Evolutionary conservation across 1,140 invertebrate genomes (phyloP).

Genomic region (Plutomurus gul): DNA sequence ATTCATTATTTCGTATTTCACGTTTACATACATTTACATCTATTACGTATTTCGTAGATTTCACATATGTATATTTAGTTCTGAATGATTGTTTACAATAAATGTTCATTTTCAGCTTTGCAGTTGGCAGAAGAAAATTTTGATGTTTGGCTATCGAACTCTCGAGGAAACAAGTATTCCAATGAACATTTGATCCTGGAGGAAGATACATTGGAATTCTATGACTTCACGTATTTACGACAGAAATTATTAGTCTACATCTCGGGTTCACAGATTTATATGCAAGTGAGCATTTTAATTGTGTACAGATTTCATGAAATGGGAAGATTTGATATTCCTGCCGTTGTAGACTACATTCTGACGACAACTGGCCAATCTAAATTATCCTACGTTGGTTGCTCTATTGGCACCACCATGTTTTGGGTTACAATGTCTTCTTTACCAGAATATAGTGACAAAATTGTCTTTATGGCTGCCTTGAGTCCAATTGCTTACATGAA

Average conservation of each 20-base stretch:
- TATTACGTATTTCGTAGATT: too few species aligned
- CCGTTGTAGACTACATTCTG: constrained; percentile 19
- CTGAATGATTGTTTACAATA: not conserved
- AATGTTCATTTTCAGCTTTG: constrained; percentile 58
- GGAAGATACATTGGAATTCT: constrained; percentile 68
- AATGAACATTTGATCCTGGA: constrained; percentile 61
- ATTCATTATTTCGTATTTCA: too few species aligned
- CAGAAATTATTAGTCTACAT: not conserved
- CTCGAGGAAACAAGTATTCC: constrained; percentile 64
- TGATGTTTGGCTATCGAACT: constrained; percentile 72
- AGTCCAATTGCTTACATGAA: constrained; percentile 70
- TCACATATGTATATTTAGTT: not conserved
- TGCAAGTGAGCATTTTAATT: not conserved
- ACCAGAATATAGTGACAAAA: constrained; percentile 69
- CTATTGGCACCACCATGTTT: constrained; percentile 68
- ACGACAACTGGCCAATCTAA: not conserved
- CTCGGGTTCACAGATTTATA: not conserved
- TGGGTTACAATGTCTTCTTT: constrained; percentile 66
- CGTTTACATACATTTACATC: too few species aligned
- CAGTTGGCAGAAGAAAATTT: constrained; percentile 72
- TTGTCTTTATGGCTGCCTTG: constrained; percentile 68
- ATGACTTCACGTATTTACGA: constrained; percentile 69
- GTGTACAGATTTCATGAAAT: constrained; percentile 57
- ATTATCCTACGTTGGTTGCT: constrained; percentile 35
- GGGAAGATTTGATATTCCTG: constrained; percentile 29